phyloP scores from a whole-genome alignment of 2,888 invertebrate species.

The Thecophora atra region DNA sequence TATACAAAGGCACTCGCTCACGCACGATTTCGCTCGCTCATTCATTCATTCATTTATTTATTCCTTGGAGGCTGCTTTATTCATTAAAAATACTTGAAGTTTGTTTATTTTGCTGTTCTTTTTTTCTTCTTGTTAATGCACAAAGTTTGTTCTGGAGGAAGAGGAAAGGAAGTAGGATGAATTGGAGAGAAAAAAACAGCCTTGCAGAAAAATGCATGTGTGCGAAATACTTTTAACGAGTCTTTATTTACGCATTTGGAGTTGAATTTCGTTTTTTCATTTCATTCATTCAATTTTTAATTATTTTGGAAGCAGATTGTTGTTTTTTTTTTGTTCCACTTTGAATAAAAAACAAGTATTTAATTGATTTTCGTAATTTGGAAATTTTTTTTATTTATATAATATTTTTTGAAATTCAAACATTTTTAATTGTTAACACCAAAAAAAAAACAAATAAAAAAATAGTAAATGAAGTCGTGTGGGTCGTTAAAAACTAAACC shows the following conservation, averaged over 20 bases:
- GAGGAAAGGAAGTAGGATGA: neutral
- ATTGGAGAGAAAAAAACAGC: neutral
- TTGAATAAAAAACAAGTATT: neutral
- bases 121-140: neutral
- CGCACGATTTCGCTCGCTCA: neutral
- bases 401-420: neutral
- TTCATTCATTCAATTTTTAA: too few species aligned
- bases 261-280: neutral
- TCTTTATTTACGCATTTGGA: neutral
- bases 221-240: too few species aligned
- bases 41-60: neutral
- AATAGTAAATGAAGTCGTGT: too few species aligned
- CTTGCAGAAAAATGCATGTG: neutral
- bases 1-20: constrained; percentile 2
- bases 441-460: too few species aligned
- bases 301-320: too few species aligned
- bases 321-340: neutral
- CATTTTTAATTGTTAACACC: neutral
- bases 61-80: too few species aligned
- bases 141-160: neutral
- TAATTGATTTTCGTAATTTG: neutral
- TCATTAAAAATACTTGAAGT: neutral
- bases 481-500: too few species aligned
- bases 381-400: neutral
- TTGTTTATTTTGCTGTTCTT: neutral